These are phyloP conservation scores for Stramonita haemastoma DNA, from an alignment of 2,888 invertebrate genomes.

Conservation along the genomic window DNA sequence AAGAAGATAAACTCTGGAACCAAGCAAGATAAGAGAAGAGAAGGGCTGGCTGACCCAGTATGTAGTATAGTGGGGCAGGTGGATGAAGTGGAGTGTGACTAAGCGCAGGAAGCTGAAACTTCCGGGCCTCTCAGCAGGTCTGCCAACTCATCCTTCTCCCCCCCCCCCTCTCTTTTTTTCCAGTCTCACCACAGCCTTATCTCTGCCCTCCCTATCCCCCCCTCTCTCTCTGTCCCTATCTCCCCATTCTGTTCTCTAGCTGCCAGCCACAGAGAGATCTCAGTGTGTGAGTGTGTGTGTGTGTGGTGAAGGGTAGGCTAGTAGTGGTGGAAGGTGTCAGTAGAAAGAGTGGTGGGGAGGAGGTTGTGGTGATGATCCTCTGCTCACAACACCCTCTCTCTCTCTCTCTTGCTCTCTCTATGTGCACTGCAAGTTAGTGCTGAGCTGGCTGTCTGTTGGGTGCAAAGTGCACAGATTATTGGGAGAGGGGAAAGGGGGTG, in stretches of 20 bases:
- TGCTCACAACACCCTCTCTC: background rate
- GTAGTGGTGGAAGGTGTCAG: background rate
- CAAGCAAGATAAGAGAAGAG: background rate
- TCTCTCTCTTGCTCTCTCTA: no score
- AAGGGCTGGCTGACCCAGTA: background rate
- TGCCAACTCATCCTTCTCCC: background rate
- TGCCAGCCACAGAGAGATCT: constrained; percentile 9
- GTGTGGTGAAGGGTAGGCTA: background rate
- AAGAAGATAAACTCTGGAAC: background rate
- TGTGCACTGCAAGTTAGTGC: background rate
- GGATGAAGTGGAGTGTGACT: constrained; percentile 25
- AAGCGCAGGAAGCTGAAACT: constrained; percentile 23
- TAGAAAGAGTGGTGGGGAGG: background rate
- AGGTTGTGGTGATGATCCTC: background rate
- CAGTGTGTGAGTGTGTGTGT: constrained; percentile 4
- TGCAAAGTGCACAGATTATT: background rate
- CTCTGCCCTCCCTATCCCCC: background rate
- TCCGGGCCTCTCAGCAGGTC: constrained; percentile 20
- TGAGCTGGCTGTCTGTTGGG: background rate
- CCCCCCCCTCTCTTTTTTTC: background rate
- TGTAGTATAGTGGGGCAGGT: background rate
- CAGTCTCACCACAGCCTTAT: no score
- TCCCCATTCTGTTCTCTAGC: background rate
- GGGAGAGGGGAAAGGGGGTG: background rate
- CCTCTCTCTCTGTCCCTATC: background rate